phyloP scores from a whole-genome alignment of 2,888 invertebrate genomes.

The Drosophila testacea region DNA sequence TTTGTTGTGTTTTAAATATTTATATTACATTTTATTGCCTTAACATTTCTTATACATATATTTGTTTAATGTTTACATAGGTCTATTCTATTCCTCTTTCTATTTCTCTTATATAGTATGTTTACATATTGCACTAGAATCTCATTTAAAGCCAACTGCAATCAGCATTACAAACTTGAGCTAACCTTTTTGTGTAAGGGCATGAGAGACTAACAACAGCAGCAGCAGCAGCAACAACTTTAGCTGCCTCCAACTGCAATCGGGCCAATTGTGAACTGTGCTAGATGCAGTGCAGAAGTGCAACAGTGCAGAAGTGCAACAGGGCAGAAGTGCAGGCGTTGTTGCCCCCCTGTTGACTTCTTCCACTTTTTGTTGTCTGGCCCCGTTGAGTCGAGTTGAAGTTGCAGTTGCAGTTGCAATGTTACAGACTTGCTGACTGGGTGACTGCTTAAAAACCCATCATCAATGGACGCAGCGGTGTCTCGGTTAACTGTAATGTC shows the following conservation, averaged over 20 bases:
- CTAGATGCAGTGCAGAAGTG: conserved; percentile 48
- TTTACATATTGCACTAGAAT: not conserved
- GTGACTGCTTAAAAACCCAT: conserved; percentile 55
- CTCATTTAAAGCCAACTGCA: conserved; percentile 10
- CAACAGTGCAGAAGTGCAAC: conserved; percentile 9
- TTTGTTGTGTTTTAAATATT: not conserved
- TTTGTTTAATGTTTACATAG: not conserved
- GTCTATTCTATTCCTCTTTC: not conserved
- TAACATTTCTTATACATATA: no score
- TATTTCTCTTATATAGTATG: not conserved
- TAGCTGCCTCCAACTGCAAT: conserved; percentile 46
- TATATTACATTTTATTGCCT: no score
- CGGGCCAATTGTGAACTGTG: conserved; percentile 65
- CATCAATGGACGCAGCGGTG: conserved; percentile 56
- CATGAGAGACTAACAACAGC: conserved; percentile 46
- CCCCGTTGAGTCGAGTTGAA: conserved; percentile 1
- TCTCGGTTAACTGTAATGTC: conserved; percentile 75
- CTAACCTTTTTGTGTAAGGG: conserved; percentile 62
- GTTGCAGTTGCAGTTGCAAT: conserved; percentile 19
- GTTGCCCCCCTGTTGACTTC: conserved; percentile 10
- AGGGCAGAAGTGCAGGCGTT: not conserved
- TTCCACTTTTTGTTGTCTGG: conserved; percentile 18
- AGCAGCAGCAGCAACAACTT: conserved; percentile 6
- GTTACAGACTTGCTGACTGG: conserved; percentile 37
- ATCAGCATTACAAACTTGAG: conserved; percentile 31